Evolutionary conservation across 2,113 vertebrate species (phyloP), one percentile per base, ranked within the genome.

Genomic region (Semnornis frantzii): DNA sequence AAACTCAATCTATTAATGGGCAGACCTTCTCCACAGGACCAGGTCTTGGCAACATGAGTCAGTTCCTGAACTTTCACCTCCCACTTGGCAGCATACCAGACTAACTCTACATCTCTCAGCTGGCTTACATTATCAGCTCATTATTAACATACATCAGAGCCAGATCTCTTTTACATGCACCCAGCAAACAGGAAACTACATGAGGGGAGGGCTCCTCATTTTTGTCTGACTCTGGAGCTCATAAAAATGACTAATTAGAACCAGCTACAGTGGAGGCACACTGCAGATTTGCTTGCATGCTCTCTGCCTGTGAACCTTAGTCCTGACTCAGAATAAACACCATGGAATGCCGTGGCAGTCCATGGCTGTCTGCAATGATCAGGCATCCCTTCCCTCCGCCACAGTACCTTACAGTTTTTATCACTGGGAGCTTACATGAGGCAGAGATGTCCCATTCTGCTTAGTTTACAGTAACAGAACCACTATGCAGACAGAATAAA

Each of bases 91-190:
- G 92, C 64, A 27, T 9, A 58, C 93, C 95, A 96, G 92, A 90
- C 78, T 76, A 95, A 93, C 85, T 93, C 95, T 86, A 93, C 95
- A 94, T 94, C 94, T 90, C 91, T 90, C 95, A 95, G 93, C 97
- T 96, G 96, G 94, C 90, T 97, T 96, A 90, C 95, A 96, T 97
- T 97, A 97, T 95, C 96, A 95, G 93, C 95, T 97, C 95, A 89
- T 95, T 95, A 96, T 96, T 96, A 97, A 96, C 96, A 96, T 95
- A 90, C 82, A 96, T 79, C 95, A 89, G 91, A 93, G 93, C 93
- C 96, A 92, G 89, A 90, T 94, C 95, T 95, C 94, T 94, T 91
- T 87, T 93, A 77, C 93, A 88, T 92, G 95, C 88, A 83, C 86
- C 92, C 93, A 94, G 96, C 95, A 96, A 96, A 96, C 94, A 96